A percentile compares a stretch with the other conserved stretches of the same genome.
Evolutionary conservation across 2,797 vertebrate species (phyloP).

Genomic region (Squalus acanthias): DNA sequence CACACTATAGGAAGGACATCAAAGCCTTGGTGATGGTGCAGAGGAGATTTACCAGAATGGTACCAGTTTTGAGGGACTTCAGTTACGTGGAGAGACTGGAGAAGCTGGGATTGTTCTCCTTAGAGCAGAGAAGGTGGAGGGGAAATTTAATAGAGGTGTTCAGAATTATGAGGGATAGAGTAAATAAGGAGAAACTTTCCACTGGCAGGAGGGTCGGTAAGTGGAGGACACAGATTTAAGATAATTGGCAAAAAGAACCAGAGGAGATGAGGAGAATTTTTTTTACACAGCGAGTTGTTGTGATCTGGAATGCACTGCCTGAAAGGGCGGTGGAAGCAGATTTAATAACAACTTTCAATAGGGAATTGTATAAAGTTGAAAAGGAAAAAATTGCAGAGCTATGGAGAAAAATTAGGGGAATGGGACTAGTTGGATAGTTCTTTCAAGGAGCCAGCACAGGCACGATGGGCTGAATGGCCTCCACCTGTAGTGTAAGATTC

Average conservation of each 20-base stretch:
- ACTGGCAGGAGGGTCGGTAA: background rate
- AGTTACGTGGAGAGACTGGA: background rate
- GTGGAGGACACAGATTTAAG: background rate
- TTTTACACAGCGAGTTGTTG: background rate
- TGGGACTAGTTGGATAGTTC: background rate
- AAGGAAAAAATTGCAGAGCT: background rate
- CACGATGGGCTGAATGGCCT: too few relatives aligned
- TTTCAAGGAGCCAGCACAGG: background rate
- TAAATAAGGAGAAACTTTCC: background rate
- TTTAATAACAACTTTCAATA: background rate
- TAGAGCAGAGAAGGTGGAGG: background rate
- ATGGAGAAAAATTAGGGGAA: background rate
- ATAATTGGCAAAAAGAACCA: background rate
- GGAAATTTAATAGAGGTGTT: background rate
- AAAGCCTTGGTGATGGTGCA: background rate
- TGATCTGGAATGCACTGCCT: background rate
- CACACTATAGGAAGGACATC: background rate
- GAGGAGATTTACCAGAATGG: background rate
- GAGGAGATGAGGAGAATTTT: background rate
- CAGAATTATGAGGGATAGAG: background rate
- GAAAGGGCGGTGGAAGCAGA: background rate
- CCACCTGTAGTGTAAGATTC: too few relatives aligned
- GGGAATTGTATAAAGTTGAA: background rate
- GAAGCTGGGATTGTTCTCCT: background rate
- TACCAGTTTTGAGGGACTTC: background rate